Conservation (phyloP, 2,888 invertebrate genomes). For the Oscheius sp. region DNA sequence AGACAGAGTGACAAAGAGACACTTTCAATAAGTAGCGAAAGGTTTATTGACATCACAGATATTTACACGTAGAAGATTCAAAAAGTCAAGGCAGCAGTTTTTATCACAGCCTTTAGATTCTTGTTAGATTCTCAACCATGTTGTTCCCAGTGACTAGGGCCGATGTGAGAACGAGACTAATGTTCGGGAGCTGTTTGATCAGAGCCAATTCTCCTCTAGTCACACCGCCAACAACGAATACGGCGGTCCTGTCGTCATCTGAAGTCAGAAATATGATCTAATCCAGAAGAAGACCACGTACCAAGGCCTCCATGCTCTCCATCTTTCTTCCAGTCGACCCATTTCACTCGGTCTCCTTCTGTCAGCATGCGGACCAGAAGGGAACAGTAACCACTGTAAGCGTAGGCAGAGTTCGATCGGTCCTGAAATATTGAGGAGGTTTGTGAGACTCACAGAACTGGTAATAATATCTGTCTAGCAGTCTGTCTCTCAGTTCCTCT, state of each 20-base stretch:
- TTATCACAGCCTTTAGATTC: slow-evolving; percentile 31
- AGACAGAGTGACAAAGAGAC: no score
- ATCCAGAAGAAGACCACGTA: background rate
- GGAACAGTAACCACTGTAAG: slow-evolving; percentile 92
- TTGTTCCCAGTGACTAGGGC: slow-evolving; percentile 52
- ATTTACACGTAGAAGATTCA: no score
- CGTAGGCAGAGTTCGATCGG: slow-evolving; percentile 88
- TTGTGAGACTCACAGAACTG: background rate
- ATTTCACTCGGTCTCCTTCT: slow-evolving; percentile 73
- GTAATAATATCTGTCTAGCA: background rate
- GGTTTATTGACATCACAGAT: no score
- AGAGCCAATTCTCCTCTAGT: slow-evolving; percentile 86
- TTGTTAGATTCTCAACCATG: slow-evolving; percentile 55
- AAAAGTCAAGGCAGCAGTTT: no score
- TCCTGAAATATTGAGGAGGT: slow-evolving; percentile 74
- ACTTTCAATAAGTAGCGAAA: no score
- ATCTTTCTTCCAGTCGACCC: slow-evolving; percentile 55
- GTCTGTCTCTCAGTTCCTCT: no score
- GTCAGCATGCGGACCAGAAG: slow-evolving; percentile 84
- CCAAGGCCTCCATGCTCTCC: slow-evolving; percentile 37
- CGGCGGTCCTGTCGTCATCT: slow-evolving; percentile 47
- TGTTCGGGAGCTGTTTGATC: slow-evolving; percentile 47
- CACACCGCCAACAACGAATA: slow-evolving; percentile 96
- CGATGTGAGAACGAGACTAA: slow-evolving; percentile 50
- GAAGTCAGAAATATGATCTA: background rate